Base-by-base conservation (phyloP, 2,888 invertebrate species). In the Parelbella ahira region DNA sequence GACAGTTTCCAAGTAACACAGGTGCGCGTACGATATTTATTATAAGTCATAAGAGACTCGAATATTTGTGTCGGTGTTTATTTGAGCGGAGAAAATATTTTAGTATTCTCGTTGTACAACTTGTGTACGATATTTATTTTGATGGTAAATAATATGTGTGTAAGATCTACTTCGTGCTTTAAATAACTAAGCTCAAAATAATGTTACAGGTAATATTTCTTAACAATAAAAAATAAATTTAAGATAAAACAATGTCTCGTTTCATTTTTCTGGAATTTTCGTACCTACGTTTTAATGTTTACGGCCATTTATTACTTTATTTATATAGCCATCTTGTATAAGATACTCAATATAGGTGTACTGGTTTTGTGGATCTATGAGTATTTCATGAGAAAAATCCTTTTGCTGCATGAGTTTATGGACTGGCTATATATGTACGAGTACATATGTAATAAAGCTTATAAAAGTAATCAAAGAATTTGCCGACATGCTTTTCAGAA, bases 1-100 rank as follows among this genome's bases (percentile, higher is more conserved):
- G 63, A 63, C 63, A 49, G 42, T 46, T 46, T 34, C 32, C 4
- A 44, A 32, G 19, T 10, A 37, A 25, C 39, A 44, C 44, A 41
- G 44, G 15, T 41, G 36, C 27, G 21, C 15, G 20, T 19, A 28
- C 12, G 23, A 29, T 44, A 50, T 50, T 48, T 48, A 45, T 44
- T 48, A 29, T 42, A 38, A 44, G 42, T 32, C 41, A 44, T 34
- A 21, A 23, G 29, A 11, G 23, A 34, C 20, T 44, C 25, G 30
- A 36, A 41, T 38, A 30, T 37, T 28, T 36, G 36, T 36, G 32
- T 27, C 42, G 20, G 21, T 25, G 34, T 45, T 42, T 18, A 21
- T 27, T 41, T 45, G 19, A 37, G 44, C 23, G 37, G 21, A 30
- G 43, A 30, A 30, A 30, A 37, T 34, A 24, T 23, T 24, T 24